Evolutionary conservation across 1,140 invertebrate genomes (phyloP), one percentile per base, ranked within the genome.

Genomic region (Pogonognathellus flavescens): DNA sequence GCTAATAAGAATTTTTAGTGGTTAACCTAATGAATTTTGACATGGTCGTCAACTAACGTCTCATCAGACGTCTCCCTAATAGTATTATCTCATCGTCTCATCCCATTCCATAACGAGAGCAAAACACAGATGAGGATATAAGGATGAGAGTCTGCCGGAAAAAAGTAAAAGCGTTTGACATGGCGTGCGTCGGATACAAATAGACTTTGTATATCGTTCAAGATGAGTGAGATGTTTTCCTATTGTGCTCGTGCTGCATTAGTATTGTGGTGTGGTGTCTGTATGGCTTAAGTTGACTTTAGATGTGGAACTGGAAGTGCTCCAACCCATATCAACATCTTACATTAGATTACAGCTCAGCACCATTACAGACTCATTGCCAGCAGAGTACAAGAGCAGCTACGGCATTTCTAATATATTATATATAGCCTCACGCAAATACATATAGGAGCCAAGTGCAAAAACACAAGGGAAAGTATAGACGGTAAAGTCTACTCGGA

Each of bases 11-110:
- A 66, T 66, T 25, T 66, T 20, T 25, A 66, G 62, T 66, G 62
- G 22, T 66, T 66, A 66, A 66, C 62, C 62, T 66, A 66, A 66
- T 25, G 62, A 66, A 66, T 66, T 66, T 66, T 66, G 62, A 66
- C 62, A 66, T 66, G 22, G 22, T 66, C 62, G 62, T 66, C 62
- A 66, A 66, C 62, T 66, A 66, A 66, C 62, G 62, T 66, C 62
- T 66, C 62, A 66, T 66, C 62, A 66, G 62, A 66, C 62, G 62
- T 66, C 62, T 66, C 62, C 62, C 62, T 66, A 66, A 66, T 66
- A 66, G 62, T 20, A 66, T 66, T 66, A 66, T 66, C 62, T 66
- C 62, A 66, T 66, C 62, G 22, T 66, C 25, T 66, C 62, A 66
- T 66, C 13, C 62, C 20, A 31, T 60, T 60, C n/a, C 59, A 60